Percentiles rank a stretch among this genome's conserved stretches.
Evolutionary conservation across 2,113 vertebrate species (phyloP).

Genomic region (Gymnorhina tibicen): DNA sequence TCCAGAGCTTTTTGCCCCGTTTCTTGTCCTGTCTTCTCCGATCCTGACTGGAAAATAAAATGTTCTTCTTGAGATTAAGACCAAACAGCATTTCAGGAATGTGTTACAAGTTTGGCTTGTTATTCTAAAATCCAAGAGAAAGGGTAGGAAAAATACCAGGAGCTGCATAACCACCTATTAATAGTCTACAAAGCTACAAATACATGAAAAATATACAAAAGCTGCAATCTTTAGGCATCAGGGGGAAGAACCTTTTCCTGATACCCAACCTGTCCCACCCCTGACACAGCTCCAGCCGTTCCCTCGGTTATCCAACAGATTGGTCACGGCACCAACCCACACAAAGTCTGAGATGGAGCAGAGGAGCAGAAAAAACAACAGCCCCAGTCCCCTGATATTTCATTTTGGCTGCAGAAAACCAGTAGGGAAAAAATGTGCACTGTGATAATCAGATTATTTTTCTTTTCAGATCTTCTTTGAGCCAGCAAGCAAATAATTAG

Average conservation of each 20-base stretch:
- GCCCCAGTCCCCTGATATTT: neutral
- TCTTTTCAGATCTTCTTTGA: neutral
- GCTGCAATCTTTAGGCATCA: neutral
- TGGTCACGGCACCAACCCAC: neutral
- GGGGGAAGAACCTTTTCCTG: neutral
- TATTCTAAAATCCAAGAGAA: neutral
- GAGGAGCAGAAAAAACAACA: neutral
- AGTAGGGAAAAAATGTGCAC: neutral
- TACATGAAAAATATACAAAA: neutral
- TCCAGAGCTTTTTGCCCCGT: neutral
- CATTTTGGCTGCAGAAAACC: neutral
- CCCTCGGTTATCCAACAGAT: neutral
- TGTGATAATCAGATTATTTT: neutral
- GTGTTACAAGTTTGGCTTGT: neutral
- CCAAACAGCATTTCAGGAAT: neutral
- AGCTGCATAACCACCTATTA: rapidly evolving
- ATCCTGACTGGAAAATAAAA: neutral
- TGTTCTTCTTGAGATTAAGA: neutral
- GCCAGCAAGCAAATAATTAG: conserved; percentile 6
- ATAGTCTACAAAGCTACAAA: neutral
- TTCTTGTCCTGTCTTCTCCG: neutral
- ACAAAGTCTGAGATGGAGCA: neutral
- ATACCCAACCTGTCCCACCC: neutral
- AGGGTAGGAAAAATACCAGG: neutral
- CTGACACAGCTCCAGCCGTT: neutral